Evolutionary conservation across 2,888 invertebrate species (phyloP), one percentile per base, ranked within the genome.

Genomic region (Drosophila helvetica): DNA sequence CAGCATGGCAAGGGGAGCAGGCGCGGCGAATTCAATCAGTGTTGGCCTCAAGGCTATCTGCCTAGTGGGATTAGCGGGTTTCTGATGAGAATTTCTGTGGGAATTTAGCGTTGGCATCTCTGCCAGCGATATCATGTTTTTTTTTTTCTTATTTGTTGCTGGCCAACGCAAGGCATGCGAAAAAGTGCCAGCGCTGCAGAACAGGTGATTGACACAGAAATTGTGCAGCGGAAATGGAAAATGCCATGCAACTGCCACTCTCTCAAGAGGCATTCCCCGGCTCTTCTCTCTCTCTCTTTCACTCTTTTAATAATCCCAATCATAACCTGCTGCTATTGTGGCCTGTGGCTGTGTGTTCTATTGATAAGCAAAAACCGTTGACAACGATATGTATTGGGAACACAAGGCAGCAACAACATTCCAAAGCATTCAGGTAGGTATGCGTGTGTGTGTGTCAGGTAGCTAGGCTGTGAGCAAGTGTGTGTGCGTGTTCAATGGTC

Each of bases 351-450:
- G 46, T 56, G 50, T 54, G 57, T 58, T 67, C 45, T 58, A 68
- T 80, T 79, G 83, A 88, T 85, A 80, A 85, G 71, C 69, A 58
- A 74, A 74, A 73, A 73, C 72, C 84, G 80, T 86, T 86, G 86
- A 86, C 88, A 80, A 88, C 84, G 74, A 83, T 78, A 80, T 84
- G 81, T 84, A 86, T 84, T 81, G 83, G 74, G 86, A 78, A 82
- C 78, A 65, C 59, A 63, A 59, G 61, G 62, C 68, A 75, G 54
- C 66, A 65, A 54, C 62, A 66, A 51, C 78, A 87, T 83, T 85
- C 77, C 78, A 59, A 51, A 58, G 63, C 77, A 66, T 73, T 63
- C 57, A 48, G 56, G 46, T 52, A 43, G 56, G 46, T 52, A 43
- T 47, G 9, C 56, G 60, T 56, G 50, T 74, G 25, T 30, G 60